These are phyloP conservation scores for Hydrophis major DNA, from an alignment of 2,797 vertebrate genomes.

Conservation along the genomic window DNA sequence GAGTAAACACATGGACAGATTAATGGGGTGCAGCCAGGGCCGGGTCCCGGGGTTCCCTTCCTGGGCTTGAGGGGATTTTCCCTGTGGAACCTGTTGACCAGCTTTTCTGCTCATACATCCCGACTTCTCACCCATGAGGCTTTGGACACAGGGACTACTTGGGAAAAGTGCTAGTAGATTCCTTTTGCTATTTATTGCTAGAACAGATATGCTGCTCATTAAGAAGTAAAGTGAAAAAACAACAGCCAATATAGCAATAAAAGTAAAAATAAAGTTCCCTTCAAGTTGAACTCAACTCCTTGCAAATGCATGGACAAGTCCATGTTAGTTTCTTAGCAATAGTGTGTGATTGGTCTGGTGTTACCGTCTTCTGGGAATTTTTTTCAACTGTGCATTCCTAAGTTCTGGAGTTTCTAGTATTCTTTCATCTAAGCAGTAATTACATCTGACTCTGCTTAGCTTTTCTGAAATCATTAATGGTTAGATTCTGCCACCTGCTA, in stretches of 20 bases:
- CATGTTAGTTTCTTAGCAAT: background rate
- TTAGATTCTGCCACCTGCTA: background rate
- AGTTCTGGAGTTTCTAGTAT: background rate
- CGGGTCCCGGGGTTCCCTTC: no score
- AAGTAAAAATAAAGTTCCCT: background rate
- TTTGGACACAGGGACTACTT: no score
- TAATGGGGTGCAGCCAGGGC: no score
- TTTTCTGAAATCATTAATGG: background rate
- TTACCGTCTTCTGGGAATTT: background rate
- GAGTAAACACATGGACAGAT: no score
- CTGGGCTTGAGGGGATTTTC: no score
- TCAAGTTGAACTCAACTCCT: background rate
- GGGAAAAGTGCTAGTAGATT: no score
- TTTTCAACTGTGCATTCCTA: background rate
- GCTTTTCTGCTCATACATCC: no score
- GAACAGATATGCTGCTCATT: background rate
- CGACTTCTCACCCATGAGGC: no score
- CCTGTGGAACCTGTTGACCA: no score
- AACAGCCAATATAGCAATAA: background rate
- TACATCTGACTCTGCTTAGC: background rate
- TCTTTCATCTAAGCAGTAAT: background rate
- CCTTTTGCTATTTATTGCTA: no score
- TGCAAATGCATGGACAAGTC: background rate
- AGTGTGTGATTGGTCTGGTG: background rate
- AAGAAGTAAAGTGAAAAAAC: background rate